Evolutionary conservation across 2,113 vertebrate genomes (phyloP), one percentile per base, ranked within the genome.

Genomic region (Parotia lawesii): DNA sequence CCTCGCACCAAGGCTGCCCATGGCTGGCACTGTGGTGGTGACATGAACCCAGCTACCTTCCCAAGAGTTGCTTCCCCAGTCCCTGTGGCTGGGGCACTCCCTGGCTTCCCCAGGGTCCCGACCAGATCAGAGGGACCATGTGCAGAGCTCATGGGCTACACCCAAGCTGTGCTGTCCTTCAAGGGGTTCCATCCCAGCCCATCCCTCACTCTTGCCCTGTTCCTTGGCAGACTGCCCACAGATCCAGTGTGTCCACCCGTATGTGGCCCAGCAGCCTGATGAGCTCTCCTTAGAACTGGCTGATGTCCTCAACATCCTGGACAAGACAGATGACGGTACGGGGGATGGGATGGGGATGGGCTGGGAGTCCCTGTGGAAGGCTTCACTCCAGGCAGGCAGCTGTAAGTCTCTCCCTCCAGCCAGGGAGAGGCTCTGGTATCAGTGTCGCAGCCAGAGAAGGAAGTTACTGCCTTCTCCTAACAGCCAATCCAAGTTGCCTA

Each of bases 241-340:
- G 98, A 99, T 99, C 77, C 99, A 99, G 96, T 99, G 99, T 10
- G 98, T 99, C 81, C 99, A 99, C 96, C 99, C 99, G 0, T 99
- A 99, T 0, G 97, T 98, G 40, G 98, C 98, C 89, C 99, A 99
- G 97, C 98, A 99, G 93, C 98, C 99, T 0, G 99, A 99, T 14
- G 99, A 99, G 95, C 97, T 99, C 71, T 99, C 99, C 9, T 97
- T 99, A 66, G 99, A 99, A 89, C 98, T 99, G 97, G 99, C 99
- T 0, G 99, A 99, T 24, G 96, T 99, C 73, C 97, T 99, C 84
- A 99, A 99, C 96, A 98, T 99, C 85, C 97, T 99, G 76, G 99
- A 99, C 95, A 98, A 97, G 96, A 99, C 99, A 2, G 98, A 99
- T 1, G 99, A 99, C 0, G 99, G 99, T 99, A 96, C 13, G 96